phyloP scores from a whole-genome alignment of 2,797 vertebrate species.

The Falco naumanni region DNA sequence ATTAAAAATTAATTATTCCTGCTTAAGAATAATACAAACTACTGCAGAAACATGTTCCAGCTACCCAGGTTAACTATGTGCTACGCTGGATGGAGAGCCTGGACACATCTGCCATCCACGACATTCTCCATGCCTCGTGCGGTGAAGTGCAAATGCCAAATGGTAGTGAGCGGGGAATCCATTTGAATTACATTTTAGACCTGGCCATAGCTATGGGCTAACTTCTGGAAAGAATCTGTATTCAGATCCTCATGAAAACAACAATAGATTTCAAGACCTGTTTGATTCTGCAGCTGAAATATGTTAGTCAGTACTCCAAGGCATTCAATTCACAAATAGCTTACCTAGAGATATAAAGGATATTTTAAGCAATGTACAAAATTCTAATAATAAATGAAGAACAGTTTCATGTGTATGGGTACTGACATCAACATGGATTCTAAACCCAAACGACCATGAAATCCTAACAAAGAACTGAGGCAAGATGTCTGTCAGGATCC shows the following conservation, averaged over 20 bases:
- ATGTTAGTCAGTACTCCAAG: not conserved
- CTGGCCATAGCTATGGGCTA: not conserved
- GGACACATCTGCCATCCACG: not conserved
- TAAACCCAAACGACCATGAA: conserved; percentile 82
- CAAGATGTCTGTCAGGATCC: conserved; percentile 80
- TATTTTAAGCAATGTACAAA: not conserved
- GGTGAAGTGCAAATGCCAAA: not conserved
- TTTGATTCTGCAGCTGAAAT: not conserved
- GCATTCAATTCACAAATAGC: not conserved
- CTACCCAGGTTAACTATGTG: not conserved
- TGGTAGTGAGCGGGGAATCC: not conserved
- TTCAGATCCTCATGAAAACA: not conserved
- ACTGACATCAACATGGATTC: conserved; percentile 83
- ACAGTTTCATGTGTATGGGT: not conserved
- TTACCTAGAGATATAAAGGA: not conserved
- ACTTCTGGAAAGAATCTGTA: not conserved
- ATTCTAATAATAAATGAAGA: not conserved
- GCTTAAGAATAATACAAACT: not conserved
- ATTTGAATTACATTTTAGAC: not conserved
- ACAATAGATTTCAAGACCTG: not conserved
- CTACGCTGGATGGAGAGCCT: not conserved
- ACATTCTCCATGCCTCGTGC: not conserved
- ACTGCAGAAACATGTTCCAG: not conserved
- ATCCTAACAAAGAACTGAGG: conserved; percentile 80
- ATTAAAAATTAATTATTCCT: not conserved